These are phyloP conservation scores for Poeciliopsis occidentalis DNA, from an alignment of 2,113 vertebrate species.

Conservation along the genomic window DNA sequence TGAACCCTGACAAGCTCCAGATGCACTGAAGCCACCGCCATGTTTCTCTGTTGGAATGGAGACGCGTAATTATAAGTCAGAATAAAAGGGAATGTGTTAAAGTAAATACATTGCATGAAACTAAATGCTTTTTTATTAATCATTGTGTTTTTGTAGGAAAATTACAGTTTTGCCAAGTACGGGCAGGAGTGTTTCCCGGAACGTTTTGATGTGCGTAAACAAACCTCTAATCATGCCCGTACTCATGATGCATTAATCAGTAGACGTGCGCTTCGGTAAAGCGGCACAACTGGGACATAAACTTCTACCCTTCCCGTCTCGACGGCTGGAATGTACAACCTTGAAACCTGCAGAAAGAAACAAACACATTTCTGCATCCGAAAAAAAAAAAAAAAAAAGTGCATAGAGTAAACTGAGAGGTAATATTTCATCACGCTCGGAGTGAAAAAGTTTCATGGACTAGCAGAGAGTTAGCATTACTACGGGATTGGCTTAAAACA, in stretches of 20 bases:
- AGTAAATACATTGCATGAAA: too few species aligned
- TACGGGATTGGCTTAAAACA: constrained; percentile 23
- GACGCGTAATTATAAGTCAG: too few species aligned
- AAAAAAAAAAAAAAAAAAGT: neutral
- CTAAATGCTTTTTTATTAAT: too few species aligned
- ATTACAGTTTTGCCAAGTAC: too few species aligned
- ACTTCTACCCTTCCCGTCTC: neutral
- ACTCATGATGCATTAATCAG: neutral
- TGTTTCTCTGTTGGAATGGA: too few species aligned
- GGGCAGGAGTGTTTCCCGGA: neutral
- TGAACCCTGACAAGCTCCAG: too few species aligned
- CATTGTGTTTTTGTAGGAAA: too few species aligned
- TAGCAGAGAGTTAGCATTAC: constrained; percentile 14
- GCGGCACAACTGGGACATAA: neutral
- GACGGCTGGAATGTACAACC: constrained; percentile 12
- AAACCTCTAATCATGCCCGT: neutral
- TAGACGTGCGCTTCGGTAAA: neutral
- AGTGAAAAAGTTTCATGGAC: constrained; percentile 47
- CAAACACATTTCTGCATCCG: neutral
- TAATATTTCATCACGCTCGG: constrained; percentile 12
- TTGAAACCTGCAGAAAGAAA: neutral
- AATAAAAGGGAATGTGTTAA: too few species aligned
- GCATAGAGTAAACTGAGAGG: neutral
- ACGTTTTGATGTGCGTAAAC: neutral
- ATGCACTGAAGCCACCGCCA: too few species aligned